A percentile compares a stretch with the other conserved stretches of the same genome.
These are phyloP conservation scores for Zaprionus inermis DNA, from an alignment of 1,140 invertebrate species.

Conservation along the genomic window DNA sequence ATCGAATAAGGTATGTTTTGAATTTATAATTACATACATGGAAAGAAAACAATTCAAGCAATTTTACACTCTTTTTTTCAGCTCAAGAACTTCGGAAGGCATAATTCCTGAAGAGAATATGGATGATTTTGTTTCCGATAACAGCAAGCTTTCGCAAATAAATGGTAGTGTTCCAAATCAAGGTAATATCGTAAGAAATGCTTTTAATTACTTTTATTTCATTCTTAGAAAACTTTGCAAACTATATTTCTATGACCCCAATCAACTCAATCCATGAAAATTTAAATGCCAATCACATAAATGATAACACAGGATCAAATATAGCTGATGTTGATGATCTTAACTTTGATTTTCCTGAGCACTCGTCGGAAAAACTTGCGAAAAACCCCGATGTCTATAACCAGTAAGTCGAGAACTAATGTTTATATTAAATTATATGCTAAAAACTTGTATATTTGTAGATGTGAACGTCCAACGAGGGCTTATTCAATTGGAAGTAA, in stretches of 20 bases:
- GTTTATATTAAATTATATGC: constrained; percentile 5
- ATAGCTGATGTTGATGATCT: constrained; percentile 26
- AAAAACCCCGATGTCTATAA: constrained; percentile 57
- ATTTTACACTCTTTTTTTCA: neutral
- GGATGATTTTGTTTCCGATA: constrained; percentile 79
- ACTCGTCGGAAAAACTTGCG: constrained; percentile 53
- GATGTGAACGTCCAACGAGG: constrained; percentile 87
- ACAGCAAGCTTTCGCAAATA: constrained; percentile 35
- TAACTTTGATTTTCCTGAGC: constrained; percentile 63
- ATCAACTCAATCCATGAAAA: constrained; percentile 45
- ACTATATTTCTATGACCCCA: constrained; percentile 67
- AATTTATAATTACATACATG: neutral
- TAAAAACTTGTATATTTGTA: constrained; percentile 22
- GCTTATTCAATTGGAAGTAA: constrained; percentile 95
- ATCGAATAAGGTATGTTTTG: constrained; percentile 65
- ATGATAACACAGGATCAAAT: constrained; percentile 37
- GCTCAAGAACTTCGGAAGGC: constrained; percentile 57
- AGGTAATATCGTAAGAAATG: constrained; percentile 26
- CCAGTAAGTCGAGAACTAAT: constrained; percentile 55
- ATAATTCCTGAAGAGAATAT: constrained; percentile 87
- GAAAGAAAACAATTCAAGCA: neutral
- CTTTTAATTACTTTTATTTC: constrained; percentile 26
- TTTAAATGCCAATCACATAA: constrained; percentile 44
- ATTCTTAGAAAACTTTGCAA: constrained; percentile 47
- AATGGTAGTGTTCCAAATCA: constrained; percentile 36